These are phyloP conservation scores for Taenioides sp. DNA, from an alignment of 2,797 vertebrate genomes.

Conservation along the genomic window DNA sequence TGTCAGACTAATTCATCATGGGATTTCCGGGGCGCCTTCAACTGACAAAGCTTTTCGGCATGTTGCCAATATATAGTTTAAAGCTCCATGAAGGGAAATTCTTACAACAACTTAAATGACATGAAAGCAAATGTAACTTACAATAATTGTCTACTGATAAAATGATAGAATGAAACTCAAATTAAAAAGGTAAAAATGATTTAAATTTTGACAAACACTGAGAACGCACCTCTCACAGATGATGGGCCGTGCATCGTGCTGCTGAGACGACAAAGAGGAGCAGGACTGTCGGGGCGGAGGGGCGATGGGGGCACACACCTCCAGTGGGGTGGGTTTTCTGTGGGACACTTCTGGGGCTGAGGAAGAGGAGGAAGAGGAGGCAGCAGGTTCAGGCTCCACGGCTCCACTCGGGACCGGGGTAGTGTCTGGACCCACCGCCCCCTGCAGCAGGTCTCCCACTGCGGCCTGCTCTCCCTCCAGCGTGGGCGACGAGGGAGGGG, in stretches of 20 bases:
- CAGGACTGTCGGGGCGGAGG: constrained; percentile 95
- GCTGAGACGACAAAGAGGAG: constrained; percentile 86
- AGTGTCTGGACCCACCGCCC: constrained; percentile 85
- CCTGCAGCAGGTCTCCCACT: constrained; percentile 80
- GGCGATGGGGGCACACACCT: constrained; percentile 82
- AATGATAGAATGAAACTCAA: not conserved
- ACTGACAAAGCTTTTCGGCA: not conserved
- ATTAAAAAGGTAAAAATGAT: not conserved
- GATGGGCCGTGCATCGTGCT: constrained; percentile 88
- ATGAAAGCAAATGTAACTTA: not conserved
- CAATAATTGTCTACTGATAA: not conserved
- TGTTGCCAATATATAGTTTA: not conserved
- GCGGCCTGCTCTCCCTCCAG: constrained; percentile 85
- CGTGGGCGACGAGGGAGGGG: constrained; percentile 93
- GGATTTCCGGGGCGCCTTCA: not conserved
- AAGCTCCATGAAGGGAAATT: not conserved
- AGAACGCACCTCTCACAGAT: constrained; percentile 92
- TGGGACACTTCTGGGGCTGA: constrained; percentile 72
- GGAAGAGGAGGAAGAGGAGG: constrained; percentile 60
- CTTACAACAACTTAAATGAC: not conserved
- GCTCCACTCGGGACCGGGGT: constrained; percentile 46
- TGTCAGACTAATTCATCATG: no score
- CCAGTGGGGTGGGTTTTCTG: constrained; percentile 80
- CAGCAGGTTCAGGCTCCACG: constrained; percentile 72
- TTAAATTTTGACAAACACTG: not conserved